These are phyloP conservation scores for Adela reaumurella DNA, from an alignment of 2,888 invertebrate species.

Conservation along the genomic window DNA sequence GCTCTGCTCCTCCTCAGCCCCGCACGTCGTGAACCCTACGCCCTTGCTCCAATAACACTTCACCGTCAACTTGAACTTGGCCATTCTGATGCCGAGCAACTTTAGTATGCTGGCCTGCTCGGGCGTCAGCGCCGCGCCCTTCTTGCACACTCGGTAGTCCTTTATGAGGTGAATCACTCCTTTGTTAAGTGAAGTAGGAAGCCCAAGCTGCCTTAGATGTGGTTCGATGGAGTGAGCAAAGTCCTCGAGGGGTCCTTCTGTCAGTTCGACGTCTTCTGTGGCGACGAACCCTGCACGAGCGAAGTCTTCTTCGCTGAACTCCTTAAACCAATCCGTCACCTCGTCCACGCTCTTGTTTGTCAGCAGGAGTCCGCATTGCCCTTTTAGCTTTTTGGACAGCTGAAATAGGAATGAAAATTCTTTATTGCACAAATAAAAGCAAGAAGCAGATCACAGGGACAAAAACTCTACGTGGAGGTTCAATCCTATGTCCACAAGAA, in stretches of 20 bases:
- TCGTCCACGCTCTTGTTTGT: conserved; percentile 81
- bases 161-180: conserved; percentile 81
- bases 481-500: no score
- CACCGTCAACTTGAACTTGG: conserved; percentile 76
- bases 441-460: no score
- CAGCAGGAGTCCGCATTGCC: conserved; percentile 91
- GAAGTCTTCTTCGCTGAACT: conserved; percentile 76
- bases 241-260: conserved; percentile 81
- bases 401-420: no score
- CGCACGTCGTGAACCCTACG: conserved; percentile 60
- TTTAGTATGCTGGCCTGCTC: conserved; percentile 93
- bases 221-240: conserved; percentile 95
- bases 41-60: conserved; percentile 80
- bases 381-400: conserved; percentile 68
- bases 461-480: no score
- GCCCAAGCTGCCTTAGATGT: conserved; percentile 84
- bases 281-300: conserved; percentile 86
- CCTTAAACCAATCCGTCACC: conserved; percentile 79
- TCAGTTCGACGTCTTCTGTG: conserved; percentile 72
- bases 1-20: conserved; percentile 18
- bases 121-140: conserved; percentile 78
- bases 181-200: conserved; percentile 85
- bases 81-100: conserved; percentile 76
- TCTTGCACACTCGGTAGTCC: conserved; percentile 79
- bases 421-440: no score